Percentiles rank a stretch among this genome's conserved stretches.
Evolutionary conservation across 30 jellyfish, hydroid and myxozoan species (phyloP).

Genomic region (Aurelia sp.): DNA sequence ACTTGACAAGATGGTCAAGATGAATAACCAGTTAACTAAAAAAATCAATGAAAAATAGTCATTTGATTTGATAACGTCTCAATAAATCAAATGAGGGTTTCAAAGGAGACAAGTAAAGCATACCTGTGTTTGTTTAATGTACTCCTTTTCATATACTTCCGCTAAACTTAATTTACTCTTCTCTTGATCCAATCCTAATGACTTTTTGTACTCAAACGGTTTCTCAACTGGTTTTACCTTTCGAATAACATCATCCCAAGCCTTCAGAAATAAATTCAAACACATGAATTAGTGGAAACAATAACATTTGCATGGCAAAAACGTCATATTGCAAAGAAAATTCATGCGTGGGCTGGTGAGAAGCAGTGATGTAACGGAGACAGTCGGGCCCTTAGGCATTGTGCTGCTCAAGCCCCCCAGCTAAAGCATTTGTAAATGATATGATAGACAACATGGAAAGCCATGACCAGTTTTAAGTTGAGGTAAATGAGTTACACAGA

Average conservation of each 20-base stretch:
- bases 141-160: slow-evolving; percentile 95
- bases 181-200: slow-evolving; percentile 79
- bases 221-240: slow-evolving; percentile 86
- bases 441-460: too few relatives aligned
- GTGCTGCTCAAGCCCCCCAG: too few relatives aligned
- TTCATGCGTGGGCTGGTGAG: too few relatives aligned
- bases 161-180: slow-evolving; percentile 96
- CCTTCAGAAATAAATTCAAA: slow-evolving; percentile 42
- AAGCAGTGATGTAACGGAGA: too few relatives aligned
- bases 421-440: too few relatives aligned
- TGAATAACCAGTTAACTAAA: not conserved
- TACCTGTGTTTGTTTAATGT: slow-evolving; percentile 91
- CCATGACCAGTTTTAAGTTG: too few relatives aligned
- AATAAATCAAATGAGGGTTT: not conserved
- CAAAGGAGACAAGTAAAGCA: not conserved
- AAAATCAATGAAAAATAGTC: not conserved
- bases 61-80: not conserved
- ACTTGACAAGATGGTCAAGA: not conserved
- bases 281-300: too few relatives aligned
- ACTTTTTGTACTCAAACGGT: slow-evolving; percentile 81
- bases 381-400: too few relatives aligned
- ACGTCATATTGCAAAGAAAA: too few relatives aligned
- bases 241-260: slow-evolving; percentile 99
- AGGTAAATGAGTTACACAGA: too few relatives aligned
- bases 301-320: too few relatives aligned